Conservation (phyloP, 2,888 invertebrate species). For the Drosophila tripunctata region DNA sequence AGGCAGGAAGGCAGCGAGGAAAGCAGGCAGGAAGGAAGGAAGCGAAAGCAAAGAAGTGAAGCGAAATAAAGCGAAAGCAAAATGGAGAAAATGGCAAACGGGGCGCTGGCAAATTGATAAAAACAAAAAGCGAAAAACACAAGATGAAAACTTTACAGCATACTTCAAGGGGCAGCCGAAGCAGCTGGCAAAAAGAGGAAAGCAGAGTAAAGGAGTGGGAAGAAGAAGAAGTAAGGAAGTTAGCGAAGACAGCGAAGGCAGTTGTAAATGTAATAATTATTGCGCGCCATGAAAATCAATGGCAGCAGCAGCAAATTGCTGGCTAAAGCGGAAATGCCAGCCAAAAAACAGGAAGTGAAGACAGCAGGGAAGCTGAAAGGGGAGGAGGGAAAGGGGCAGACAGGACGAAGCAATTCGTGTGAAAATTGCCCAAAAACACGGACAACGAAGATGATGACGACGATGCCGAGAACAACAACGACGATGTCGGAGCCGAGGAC, state of each 20-base stretch:
- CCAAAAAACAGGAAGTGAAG: slow-evolving; percentile 19
- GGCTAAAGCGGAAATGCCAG: slow-evolving; percentile 54
- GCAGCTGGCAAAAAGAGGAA: background rate
- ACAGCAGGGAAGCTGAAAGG: background rate
- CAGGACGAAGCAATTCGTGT: slow-evolving; percentile 49
- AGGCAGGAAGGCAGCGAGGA: slow-evolving; percentile 53
- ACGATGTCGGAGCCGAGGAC: slow-evolving; percentile 29
- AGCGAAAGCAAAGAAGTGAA: slow-evolving; percentile 43
- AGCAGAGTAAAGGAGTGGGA: background rate
- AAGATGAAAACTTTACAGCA: slow-evolving; percentile 42
- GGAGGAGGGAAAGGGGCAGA: background rate
- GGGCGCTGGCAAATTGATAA: slow-evolving; percentile 56
- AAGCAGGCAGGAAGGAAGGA: slow-evolving; percentile 52
- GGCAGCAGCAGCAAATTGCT: slow-evolving; percentile 64
- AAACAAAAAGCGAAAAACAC: slow-evolving; percentile 43
- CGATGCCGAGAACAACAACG: slow-evolving; percentile 7
- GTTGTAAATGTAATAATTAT: slow-evolving; percentile 54
- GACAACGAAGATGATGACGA: slow-evolving; percentile 44
- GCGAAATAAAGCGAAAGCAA: slow-evolving; percentile 41
- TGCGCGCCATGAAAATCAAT: slow-evolving; percentile 66
- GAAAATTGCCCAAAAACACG: slow-evolving; percentile 56
- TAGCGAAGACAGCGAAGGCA: too few relatives aligned
- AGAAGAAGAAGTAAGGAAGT: background rate
- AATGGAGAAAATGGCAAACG: slow-evolving; percentile 39
- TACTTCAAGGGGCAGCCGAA: slow-evolving; percentile 25